A percentile compares a stretch with the other conserved stretches of the same genome.
These are phyloP conservation scores for Periophthalmus magnuspinnatus DNA, from an alignment of 2,797 vertebrate genomes.

Conservation along the genomic window DNA sequence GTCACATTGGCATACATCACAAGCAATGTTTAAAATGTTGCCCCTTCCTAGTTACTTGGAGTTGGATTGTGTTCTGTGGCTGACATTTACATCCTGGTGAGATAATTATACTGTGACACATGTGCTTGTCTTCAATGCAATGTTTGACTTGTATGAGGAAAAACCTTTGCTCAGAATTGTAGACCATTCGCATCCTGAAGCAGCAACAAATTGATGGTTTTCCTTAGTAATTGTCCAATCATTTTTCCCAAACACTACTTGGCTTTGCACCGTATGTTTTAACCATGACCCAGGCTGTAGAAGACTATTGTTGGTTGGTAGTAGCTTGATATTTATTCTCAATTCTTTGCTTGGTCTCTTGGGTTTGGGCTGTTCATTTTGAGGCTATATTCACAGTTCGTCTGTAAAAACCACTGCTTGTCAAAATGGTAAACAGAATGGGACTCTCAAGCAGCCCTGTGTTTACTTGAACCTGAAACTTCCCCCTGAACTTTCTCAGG, in stretches of 20 bases:
- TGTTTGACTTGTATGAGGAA: background rate
- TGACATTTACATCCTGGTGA: background rate
- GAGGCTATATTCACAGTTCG: conserved; percentile 17
- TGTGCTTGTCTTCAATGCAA: background rate
- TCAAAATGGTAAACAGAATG: conserved; percentile 19
- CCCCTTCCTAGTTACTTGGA: background rate
- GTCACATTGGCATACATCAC: background rate
- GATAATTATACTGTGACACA: background rate
- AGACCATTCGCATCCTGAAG: background rate
- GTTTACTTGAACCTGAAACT: conserved; percentile 35
- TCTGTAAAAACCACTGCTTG: conserved; percentile 23
- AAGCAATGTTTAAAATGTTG: background rate
- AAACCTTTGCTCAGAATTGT: background rate
- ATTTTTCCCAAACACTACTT: conserved; percentile 12
- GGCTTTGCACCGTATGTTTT: conserved; percentile 14
- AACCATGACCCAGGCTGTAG: conserved; percentile 22
- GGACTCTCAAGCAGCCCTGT: conserved; percentile 15
- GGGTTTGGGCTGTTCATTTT: conserved; percentile 29
- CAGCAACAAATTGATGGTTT: conserved; percentile 2
- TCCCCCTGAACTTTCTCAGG: conserved; percentile 24
- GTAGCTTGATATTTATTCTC: conserved; percentile 31
- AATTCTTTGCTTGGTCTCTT: conserved; percentile 32
- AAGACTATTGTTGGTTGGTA: conserved; percentile 27
- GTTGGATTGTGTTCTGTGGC: background rate
- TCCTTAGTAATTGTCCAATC: conserved; percentile 14